Conservation (phyloP, 2,888 invertebrate species). For the Drosophila nigritarsus region DNA sequence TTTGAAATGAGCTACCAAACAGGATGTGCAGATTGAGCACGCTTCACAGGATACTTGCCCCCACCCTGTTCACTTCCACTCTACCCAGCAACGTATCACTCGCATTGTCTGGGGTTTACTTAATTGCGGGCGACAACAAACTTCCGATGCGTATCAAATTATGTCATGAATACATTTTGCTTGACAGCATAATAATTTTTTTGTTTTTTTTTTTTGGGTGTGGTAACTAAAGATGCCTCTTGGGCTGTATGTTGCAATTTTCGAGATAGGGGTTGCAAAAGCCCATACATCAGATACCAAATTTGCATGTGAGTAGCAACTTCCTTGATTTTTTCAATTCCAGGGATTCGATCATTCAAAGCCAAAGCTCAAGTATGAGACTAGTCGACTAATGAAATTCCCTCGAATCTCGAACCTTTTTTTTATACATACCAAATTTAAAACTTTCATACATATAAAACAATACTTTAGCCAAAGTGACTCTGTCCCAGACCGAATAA, state of each 20-base stretch:
- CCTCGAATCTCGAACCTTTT: background rate
- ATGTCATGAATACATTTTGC: conserved; percentile 36
- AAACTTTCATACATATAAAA: background rate
- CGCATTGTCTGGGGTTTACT: conserved; percentile 31
- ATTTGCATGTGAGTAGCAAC: conserved; percentile 43
- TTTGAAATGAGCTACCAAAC: conserved; percentile 40
- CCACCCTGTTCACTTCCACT: background rate
- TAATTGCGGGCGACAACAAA: conserved; percentile 57
- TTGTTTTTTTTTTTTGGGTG: background rate
- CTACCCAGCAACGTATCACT: background rate
- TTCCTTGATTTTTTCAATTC: conserved; percentile 26
- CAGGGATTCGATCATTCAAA: conserved; percentile 10
- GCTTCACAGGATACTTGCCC: conserved; percentile 41
- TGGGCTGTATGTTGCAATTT: conserved; percentile 20
- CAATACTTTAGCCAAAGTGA: background rate
- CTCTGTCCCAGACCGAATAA: background rate
- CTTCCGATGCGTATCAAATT: conserved; percentile 73
- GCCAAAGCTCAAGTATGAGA: background rate
- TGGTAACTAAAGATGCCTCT: conserved; percentile 27
- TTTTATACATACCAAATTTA: background rate
- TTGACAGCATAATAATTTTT: conserved; percentile 16
- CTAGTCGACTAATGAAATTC: background rate
- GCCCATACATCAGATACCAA: background rate
- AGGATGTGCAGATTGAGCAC: conserved; percentile 72
- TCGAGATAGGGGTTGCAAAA: conserved; percentile 47